phyloP scores from a whole-genome alignment of 1,140 invertebrate species.

The Dufourea novaeangliae region DNA sequence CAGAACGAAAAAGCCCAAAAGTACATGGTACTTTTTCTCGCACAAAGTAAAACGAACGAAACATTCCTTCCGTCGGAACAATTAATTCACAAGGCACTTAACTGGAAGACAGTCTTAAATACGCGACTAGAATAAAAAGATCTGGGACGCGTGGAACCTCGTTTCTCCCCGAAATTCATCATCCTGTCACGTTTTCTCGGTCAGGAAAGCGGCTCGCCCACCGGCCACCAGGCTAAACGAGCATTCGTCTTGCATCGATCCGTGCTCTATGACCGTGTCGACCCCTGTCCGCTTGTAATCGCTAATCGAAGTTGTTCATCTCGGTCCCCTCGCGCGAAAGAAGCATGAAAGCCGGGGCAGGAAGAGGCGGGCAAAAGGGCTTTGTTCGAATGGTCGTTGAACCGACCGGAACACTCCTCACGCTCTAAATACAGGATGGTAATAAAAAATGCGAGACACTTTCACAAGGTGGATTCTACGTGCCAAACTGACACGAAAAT shows the following conservation, averaged over 20 bases:
- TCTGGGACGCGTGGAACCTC: no score
- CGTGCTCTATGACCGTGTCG: conserved; percentile 65
- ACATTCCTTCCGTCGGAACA: not conserved
- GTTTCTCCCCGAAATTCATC: not conserved
- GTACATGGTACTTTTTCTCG: no score
- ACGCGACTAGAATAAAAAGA: not conserved
- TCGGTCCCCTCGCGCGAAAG: conserved; percentile 31
- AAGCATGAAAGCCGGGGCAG: not conserved
- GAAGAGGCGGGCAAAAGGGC: conserved; percentile 19
- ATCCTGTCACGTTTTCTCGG: conserved; percentile 8
- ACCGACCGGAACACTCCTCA: conserved; percentile 17
- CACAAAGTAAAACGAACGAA: not conserved
- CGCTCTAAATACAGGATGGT: conserved; percentile 9
- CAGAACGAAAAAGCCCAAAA: no score
- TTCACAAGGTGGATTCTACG: no score
- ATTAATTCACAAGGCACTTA: no score
- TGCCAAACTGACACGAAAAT: no score
- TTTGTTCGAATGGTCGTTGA: conserved; percentile 39
- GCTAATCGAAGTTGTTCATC: conserved; percentile 66
- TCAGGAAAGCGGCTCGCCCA: not conserved
- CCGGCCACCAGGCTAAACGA: not conserved
- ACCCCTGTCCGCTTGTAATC: conserved; percentile 59
- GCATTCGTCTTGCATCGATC: conserved; percentile 52
- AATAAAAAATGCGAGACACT: no score
- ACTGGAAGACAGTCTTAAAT: not conserved